A percentile compares a stretch with the other conserved stretches of the same genome.
Conservation (phyloP, 2,888 invertebrate genomes). For the Heliconius hortense region DNA sequence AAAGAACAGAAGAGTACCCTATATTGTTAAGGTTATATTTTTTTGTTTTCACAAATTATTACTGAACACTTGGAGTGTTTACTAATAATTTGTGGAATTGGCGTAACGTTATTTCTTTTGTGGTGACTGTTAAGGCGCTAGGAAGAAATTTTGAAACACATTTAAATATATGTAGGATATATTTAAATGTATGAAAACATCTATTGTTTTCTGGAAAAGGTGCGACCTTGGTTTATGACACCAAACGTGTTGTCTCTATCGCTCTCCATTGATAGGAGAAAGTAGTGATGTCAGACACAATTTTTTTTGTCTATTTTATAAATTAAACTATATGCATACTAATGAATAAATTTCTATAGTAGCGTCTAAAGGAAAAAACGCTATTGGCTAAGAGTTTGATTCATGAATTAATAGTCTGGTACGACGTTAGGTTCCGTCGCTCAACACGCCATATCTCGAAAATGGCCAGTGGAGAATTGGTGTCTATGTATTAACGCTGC, state of each 20-base stretch:
- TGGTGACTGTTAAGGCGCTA: not conserved
- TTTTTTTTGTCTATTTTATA: no score
- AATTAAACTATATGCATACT: no score
- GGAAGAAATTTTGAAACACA: not conserved
- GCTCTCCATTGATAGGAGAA: no score
- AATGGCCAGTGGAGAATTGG: not conserved
- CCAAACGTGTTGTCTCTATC: not conserved
- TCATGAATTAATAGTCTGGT: no score
- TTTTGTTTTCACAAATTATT: not conserved
- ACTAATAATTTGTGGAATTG: no score
- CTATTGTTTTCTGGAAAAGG: not conserved
- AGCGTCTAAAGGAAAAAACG: no score
- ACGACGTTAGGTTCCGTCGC: no score
- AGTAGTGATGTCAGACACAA: no score
- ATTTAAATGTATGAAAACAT: not conserved
- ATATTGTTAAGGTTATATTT: not conserved
- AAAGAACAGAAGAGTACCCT: not conserved
- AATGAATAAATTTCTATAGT: no score
- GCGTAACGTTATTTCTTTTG: not conserved
- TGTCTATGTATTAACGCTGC: not conserved
- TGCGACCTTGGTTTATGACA: no score
- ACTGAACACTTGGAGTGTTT: not conserved
- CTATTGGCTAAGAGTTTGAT: no score
- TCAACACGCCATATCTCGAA: no score
- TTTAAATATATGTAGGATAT: not conserved